Percentiles rank a stretch among this genome's conserved stretches.
phyloP scores from a whole-genome alignment of 2,113 vertebrate genomes.

The Tragulus kanchil region DNA sequence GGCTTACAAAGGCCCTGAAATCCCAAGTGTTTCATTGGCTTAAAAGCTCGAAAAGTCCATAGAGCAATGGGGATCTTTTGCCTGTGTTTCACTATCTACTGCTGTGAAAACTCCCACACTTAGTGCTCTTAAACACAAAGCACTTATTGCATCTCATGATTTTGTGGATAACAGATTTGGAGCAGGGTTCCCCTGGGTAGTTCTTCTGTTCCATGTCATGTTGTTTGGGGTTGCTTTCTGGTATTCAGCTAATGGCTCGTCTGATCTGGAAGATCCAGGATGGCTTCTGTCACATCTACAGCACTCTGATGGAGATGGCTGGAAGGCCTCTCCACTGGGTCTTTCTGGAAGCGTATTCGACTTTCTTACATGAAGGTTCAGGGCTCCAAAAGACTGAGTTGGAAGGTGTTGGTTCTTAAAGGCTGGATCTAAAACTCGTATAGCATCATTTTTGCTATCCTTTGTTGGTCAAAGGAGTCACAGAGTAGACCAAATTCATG shows the following conservation, averaged over 20 bases:
- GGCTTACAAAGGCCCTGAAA: not conserved
- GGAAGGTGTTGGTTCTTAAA: slow-evolving; percentile 24
- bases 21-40: not conserved
- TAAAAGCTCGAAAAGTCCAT: not conserved
- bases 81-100: not conserved
- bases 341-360: not conserved
- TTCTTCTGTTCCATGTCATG: not conserved
- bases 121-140: not conserved
- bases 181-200: not conserved
- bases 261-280: slow-evolving; percentile 27
- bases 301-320: not conserved
- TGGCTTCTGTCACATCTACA: not conserved
- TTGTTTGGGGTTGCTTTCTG: not conserved
- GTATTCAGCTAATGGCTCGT: not conserved
- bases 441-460: not conserved
- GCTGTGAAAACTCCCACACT: not conserved
- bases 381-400: not conserved
- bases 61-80: not conserved
- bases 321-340: not conserved
- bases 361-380: not conserved
- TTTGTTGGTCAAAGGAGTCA: slow-evolving; percentile 3
- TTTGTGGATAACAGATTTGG: slow-evolving; percentile 11
- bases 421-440: not conserved
- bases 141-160: slow-evolving; percentile 12
- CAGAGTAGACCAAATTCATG: slow-evolving; percentile 10